These are phyloP conservation scores for Eristalis pertinax DNA, from an alignment of 2,888 invertebrate genomes.

Conservation along the genomic window DNA sequence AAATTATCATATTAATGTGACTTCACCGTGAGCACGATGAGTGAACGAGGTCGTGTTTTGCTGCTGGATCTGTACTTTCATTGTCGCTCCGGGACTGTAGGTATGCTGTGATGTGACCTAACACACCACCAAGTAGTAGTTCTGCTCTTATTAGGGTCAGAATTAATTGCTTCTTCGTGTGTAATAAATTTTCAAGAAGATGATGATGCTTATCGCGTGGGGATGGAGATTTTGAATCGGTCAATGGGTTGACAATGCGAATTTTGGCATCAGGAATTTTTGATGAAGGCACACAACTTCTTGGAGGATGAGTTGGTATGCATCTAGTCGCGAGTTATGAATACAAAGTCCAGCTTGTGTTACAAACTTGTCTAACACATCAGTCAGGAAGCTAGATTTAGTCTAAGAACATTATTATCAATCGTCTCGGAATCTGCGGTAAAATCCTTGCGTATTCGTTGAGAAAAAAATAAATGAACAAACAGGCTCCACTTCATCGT, in stretches of 20 bases:
- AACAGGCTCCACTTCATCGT: not conserved
- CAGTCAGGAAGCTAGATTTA: too few species aligned
- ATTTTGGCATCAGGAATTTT: not conserved
- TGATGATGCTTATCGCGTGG: slow-evolving; percentile 58
- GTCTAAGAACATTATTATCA: too few species aligned
- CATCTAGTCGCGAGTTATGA: too few species aligned
- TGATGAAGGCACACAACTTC: too few species aligned
- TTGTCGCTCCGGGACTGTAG: slow-evolving; percentile 29
- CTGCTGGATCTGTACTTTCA: slow-evolving; percentile 33
- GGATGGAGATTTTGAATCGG: not conserved
- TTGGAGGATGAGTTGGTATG: too few species aligned
- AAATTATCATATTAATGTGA: slow-evolving; percentile 72
- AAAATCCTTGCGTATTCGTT: too few species aligned
- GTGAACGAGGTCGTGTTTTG: slow-evolving; percentile 49
- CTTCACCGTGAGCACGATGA: slow-evolving; percentile 59
- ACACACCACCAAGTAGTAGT: slow-evolving; percentile 9
- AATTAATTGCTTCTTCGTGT: slow-evolving; percentile 63
- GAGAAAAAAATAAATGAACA: not conserved
- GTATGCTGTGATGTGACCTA: slow-evolving; percentile 32
- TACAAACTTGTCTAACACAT: too few species aligned
- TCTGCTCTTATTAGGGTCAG: slow-evolving; percentile 59
- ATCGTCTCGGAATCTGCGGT: too few species aligned
- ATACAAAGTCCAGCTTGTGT: too few species aligned
- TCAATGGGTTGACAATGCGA: slow-evolving; percentile 33
- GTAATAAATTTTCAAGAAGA: slow-evolving; percentile 61